Evolutionary conservation across 2,113 vertebrate species (phyloP).

Genomic region (Pseudorhombus dupliciocellatus): DNA sequence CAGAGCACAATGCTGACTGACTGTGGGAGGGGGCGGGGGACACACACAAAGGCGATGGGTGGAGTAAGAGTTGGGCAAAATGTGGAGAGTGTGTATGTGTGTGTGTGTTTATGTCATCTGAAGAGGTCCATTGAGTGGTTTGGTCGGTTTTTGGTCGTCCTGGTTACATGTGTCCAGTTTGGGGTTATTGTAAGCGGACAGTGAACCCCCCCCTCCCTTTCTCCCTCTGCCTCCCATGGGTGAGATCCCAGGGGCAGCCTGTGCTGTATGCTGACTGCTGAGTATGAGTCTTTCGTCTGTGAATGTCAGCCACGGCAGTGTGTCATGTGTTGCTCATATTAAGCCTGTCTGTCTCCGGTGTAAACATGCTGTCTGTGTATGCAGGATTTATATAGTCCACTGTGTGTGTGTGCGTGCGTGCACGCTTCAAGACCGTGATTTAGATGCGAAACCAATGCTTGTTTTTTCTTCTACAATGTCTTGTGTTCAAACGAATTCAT

Average conservation of each 20-base stretch:
- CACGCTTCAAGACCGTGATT: constrained; percentile 13
- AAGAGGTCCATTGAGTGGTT: constrained; percentile 38
- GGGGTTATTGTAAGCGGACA: constrained; percentile 61
- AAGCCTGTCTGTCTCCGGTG: constrained; percentile 49
- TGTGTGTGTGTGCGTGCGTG: constrained; percentile 18
- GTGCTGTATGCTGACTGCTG: constrained; percentile 54
- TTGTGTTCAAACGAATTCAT: not conserved
- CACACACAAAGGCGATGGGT: constrained; percentile 45
- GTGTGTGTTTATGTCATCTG: constrained; percentile 29
- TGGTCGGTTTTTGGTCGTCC: constrained; percentile 39
- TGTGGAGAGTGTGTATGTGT: constrained; percentile 36
- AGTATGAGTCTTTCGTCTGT: constrained; percentile 64
- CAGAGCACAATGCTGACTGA: constrained; percentile 71
- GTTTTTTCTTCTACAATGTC: not conserved
- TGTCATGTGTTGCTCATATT: constrained; percentile 71
- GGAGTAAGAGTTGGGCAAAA: constrained; percentile 43
- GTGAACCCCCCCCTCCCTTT: constrained; percentile 1
- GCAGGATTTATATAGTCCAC: constrained; percentile 27
- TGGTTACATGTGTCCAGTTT: constrained; percentile 50
- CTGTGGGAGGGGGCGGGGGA: constrained; percentile 13
- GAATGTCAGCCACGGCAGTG: constrained; percentile 58
- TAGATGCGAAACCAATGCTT: not conserved
- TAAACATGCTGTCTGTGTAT: constrained; percentile 53
- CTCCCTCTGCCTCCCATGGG: constrained; percentile 17
- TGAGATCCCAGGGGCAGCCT: constrained; percentile 30